Conservation (phyloP, 1,140 invertebrate species). For the Eriosoma lanigerum region DNA sequence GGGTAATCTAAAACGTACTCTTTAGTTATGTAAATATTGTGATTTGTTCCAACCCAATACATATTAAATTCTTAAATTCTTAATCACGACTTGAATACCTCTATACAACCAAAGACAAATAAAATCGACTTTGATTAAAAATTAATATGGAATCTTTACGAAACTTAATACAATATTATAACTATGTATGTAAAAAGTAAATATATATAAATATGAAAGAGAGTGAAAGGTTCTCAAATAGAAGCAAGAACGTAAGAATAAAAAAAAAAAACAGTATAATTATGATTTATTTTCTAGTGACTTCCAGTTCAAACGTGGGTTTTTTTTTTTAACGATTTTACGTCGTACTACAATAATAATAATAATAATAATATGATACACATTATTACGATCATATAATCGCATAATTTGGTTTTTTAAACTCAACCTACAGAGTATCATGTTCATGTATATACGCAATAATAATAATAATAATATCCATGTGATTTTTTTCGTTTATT, state of each 20-base stretch:
- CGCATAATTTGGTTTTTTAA: not conserved
- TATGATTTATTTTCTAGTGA: conserved; percentile 7
- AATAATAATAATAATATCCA: not conserved
- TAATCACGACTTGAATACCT: no score
- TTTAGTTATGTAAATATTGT: no score
- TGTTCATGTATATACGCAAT: not conserved
- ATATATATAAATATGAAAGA: not conserved
- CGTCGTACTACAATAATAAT: conserved; percentile 1
- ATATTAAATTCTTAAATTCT: no score
- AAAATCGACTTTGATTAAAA: no score
- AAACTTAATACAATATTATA: no score
- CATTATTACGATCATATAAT: conserved; percentile 5
- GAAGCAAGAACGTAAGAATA: not conserved
- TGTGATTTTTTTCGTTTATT: conserved; percentile 29
- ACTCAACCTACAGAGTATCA: not conserved
- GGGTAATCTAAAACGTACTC: no score
- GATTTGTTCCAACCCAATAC: no score
- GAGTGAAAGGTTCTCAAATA: conserved; percentile 18
- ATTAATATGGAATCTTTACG: no score
- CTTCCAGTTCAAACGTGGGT: not conserved
- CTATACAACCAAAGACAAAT: no score
- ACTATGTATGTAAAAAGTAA: no score
- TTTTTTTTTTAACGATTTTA: conserved; percentile 9
- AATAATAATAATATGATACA: not conserved
- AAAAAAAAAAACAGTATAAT: not conserved